phyloP scores from a whole-genome alignment of 1,140 invertebrate genomes.

The Lordiphosa mommai region DNA sequence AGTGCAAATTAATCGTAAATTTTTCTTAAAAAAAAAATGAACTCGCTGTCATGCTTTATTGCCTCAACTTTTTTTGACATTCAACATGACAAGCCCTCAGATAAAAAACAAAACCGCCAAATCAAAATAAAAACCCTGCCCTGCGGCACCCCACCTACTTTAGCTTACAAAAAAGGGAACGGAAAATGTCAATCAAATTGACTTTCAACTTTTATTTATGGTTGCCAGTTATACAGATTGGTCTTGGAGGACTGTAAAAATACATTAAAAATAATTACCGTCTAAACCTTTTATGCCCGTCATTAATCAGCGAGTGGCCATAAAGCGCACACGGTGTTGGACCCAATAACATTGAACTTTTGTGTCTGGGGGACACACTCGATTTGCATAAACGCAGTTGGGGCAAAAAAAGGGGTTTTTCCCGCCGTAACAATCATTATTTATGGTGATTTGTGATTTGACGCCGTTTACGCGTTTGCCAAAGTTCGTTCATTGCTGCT shows the following conservation, averaged over 20 bases:
- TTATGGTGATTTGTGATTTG: conserved; percentile 76
- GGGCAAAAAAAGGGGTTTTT: conserved; percentile 36
- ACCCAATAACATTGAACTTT: conserved; percentile 54
- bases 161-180: conserved; percentile 8
- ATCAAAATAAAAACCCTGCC: conserved; percentile 37
- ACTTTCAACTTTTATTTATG: conserved; percentile 22
- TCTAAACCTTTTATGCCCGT: conserved; percentile 34
- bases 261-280: conserved; percentile 73
- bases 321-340: conserved; percentile 40
- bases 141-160: conserved; percentile 2
- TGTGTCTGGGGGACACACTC: conserved; percentile 28
- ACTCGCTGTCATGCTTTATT: not conserved
- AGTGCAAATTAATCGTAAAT: too few relatives aligned
- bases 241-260: conserved; percentile 1
- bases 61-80: not conserved
- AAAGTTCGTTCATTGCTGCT: not conserved
- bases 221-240: conserved; percentile 46
- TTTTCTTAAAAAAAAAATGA: too few relatives aligned
- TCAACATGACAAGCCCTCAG: conserved; percentile 1
- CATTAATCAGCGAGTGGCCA: conserved; percentile 60
- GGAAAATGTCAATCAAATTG: conserved; percentile 39
- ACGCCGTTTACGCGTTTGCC: conserved; percentile 42
- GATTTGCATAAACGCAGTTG: conserved; percentile 66
- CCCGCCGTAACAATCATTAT: conserved; percentile 44
- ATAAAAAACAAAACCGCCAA: conserved; percentile 22